phyloP scores from a whole-genome alignment of 2,113 vertebrate species.

The Accipiter cooperii region DNA sequence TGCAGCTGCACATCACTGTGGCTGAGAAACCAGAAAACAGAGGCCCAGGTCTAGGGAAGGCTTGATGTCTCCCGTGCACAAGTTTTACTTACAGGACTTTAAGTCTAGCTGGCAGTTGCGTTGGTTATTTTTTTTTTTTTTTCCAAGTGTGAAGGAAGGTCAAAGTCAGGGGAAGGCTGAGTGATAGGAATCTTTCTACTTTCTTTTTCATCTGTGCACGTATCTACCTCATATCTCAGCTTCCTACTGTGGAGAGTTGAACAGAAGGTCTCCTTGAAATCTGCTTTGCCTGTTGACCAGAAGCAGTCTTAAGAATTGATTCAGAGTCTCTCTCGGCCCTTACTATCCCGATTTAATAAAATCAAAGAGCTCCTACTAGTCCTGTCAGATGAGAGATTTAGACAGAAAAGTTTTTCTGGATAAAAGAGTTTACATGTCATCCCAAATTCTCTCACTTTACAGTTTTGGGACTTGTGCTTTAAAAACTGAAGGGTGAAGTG shows the following conservation, averaged over 20 bases:
- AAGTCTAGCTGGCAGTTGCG: neutral
- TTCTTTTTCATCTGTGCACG: neutral
- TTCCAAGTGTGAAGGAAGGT: neutral
- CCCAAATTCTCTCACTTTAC: neutral
- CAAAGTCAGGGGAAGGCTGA: neutral
- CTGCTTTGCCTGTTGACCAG: neutral
- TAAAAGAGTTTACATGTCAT: neutral
- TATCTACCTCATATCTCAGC: neutral
- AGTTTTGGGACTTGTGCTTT: neutral
- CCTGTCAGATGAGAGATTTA: neutral
- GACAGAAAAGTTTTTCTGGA: neutral
- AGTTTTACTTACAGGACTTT: neutral
- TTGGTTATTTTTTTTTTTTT: neutral
- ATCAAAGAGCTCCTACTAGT: neutral
- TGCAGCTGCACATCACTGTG: conserved; percentile 49
- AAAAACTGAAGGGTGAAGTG: neutral
- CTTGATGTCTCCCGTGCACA: neutral
- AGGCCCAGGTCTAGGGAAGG: neutral
- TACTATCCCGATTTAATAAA: neutral
- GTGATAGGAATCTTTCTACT: neutral
- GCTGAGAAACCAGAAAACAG: conserved; percentile 22
- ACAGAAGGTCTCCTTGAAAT: neutral
- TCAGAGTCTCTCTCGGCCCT: neutral
- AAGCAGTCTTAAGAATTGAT: neutral
- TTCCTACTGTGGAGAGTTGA: neutral